Evolutionary conservation across 2,113 vertebrate species (phyloP).

Genomic region (Myotis yumanensis): DNA sequence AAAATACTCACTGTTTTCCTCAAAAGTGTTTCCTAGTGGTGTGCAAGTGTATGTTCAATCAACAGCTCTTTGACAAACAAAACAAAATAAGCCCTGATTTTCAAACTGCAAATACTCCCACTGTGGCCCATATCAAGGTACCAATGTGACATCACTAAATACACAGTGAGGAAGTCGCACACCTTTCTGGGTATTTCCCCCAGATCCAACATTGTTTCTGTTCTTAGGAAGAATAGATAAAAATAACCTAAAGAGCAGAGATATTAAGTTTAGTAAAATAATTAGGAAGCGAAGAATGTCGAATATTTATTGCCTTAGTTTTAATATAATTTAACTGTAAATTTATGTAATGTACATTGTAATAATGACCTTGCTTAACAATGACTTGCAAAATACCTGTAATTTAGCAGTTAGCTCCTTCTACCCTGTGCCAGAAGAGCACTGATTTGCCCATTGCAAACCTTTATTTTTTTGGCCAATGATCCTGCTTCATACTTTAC

Average conservation of each 20-base stretch:
- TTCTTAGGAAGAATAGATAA: neutral
- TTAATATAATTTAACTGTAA: neutral
- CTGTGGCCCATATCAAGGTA: neutral
- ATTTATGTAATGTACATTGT: neutral
- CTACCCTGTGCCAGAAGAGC: no score
- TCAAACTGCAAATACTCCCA: neutral
- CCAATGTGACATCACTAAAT: neutral
- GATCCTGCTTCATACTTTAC: neutral
- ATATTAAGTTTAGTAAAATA: neutral
- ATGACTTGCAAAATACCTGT: neutral
- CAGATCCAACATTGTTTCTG: neutral
- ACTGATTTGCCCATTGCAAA: neutral
- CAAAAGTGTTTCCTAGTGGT: neutral
- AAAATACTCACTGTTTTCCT: neutral
- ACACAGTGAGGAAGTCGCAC: neutral
- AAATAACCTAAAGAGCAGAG: neutral
- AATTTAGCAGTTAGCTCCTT: neutral
- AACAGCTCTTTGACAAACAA: constrained; percentile 6
- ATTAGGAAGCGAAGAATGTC: neutral
- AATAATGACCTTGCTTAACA: neutral
- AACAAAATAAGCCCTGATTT: neutral
- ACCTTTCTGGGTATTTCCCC: neutral
- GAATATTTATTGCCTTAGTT: neutral
- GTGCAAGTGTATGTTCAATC: neutral
- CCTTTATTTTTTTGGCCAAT: neutral